Evolutionary conservation across 2,797 vertebrate genomes (phyloP).

Genomic region (Manis javanica): DNA sequence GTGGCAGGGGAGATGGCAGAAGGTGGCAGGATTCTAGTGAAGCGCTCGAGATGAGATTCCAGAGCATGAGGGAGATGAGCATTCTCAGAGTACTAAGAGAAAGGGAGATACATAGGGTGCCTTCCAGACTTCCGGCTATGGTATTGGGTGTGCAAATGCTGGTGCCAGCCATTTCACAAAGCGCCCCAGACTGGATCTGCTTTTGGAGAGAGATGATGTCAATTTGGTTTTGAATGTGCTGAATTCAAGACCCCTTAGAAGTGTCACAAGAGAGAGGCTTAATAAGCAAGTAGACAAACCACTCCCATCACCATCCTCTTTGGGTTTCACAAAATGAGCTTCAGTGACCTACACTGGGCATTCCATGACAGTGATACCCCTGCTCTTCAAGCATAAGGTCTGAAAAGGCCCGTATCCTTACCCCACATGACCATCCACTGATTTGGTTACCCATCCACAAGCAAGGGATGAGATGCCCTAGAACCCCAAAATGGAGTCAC

Average conservation of each 20-base stretch:
- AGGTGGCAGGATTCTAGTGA: not conserved
- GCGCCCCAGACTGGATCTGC: not conserved
- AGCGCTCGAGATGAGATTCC: not conserved
- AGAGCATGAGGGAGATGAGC: not conserved
- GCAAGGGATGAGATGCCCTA: not conserved
- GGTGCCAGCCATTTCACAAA: not conserved
- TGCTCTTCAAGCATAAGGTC: not conserved
- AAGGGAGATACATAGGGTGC: too few species aligned
- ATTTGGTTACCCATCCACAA: not conserved
- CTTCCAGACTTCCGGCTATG: not conserved
- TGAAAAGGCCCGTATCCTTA: conserved; percentile 25
- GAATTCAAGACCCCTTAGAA: not conserved
- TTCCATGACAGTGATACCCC: not conserved
- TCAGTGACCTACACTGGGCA: not conserved
- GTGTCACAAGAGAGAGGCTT: not conserved
- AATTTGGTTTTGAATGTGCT: not conserved
- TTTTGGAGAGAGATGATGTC: not conserved
- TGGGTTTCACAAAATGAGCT: not conserved
- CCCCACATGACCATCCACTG: not conserved
- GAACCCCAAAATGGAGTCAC: not conserved
- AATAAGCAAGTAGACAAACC: not conserved
- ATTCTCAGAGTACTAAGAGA: not conserved
- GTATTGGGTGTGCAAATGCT: not conserved
- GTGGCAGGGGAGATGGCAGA: not conserved
- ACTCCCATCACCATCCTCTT: not conserved